Base-by-base conservation (phyloP, 2,797 vertebrate genomes). In the Thripadectes ignobilis region DNA sequence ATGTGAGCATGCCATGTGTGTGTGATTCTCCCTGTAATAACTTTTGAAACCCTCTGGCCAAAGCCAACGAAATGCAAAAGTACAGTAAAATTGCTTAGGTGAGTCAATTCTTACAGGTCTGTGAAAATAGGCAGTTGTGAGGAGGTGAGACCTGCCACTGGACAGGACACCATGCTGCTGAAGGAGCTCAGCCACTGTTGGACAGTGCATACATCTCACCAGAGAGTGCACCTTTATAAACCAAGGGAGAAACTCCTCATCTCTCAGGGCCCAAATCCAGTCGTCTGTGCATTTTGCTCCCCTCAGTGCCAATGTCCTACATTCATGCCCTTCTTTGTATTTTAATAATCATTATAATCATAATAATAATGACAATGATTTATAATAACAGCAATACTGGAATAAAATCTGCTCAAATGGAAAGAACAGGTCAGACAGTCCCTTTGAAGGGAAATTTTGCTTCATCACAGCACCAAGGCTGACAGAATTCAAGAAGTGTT, bases 61-160 rank as follows among this genome's bases (percentile, higher is more conserved):
- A 84, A 90, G 88, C 73, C 80, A 91, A 54, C 12, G 45, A 74
- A 94, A 83, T 45, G 21, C 89, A 93, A 74, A 79, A 85, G 65
- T 32, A 45, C 1, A 0, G 75, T 36, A 67, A 77, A 16, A 24
- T 69, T 85, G 48, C 65, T 82, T 74, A 14, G 67, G 55, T 73
- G 84, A 52, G 48, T 48, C 36, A 39, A 27, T 32, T 91, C 39
- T 55, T 67, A 51, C 11, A 38, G 20, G 36, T 55, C 43, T 66
- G 46, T 76, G 39, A 77, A 82, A 66, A 57, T 0, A 73, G 38
- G 57, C 29, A 38, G 18, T 6, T 66, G 63, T 58, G 49, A 75
- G 49, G 45, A 81, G 45, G 58, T 29, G 55, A 62, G 57, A 83
- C 13, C 30, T 57, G 49, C 17, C 46, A 7, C 63, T 61, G 66